phyloP scores from a whole-genome alignment of 37 sponge, comb jelly and placozoan genomes.

The Corticium candelabrum region DNA sequence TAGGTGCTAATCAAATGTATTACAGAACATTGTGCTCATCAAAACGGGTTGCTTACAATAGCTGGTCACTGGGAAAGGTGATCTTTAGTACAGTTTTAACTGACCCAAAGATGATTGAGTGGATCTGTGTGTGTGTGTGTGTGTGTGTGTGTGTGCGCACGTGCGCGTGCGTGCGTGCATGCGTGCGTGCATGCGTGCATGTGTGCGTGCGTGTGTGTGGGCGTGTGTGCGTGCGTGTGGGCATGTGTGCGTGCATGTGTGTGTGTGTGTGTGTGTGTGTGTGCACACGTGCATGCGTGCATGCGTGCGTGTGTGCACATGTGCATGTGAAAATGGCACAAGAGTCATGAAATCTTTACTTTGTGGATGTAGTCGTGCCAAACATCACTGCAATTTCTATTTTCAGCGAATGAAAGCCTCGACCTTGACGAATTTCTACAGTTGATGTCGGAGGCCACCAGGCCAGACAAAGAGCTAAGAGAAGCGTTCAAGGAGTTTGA shows the following conservation, averaged over 20 bases:
- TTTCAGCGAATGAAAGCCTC: constrained; percentile 3
- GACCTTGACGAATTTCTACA: constrained; percentile 16
- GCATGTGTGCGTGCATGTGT: neutral
- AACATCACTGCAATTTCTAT: neutral
- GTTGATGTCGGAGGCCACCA: neutral
- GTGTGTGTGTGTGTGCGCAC: neutral
- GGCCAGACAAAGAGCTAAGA: neutral
- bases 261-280: neutral
- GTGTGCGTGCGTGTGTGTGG: neutral
- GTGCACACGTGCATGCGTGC: neutral
- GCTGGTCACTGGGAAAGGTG: too few species aligned
- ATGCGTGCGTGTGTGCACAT: neutral
- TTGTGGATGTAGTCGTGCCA: too few species aligned
- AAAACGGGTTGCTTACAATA: too few species aligned
- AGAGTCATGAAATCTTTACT: too few species aligned
- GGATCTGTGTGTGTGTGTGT: too few species aligned
- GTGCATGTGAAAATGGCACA: neutral
- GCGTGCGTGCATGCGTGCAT: neutral
- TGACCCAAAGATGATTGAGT: too few species aligned
- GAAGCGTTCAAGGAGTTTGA: constrained; percentile 18
- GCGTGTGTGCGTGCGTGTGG: neutral
- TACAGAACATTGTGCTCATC: too few species aligned
- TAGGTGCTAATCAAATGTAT: too few species aligned
- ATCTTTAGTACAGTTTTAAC: too few species aligned
- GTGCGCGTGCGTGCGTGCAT: neutral